A percentile compares a stretch with the other conserved stretches of the same genome.
Evolutionary conservation across 2,888 invertebrate species (phyloP).

Genomic region (Cosmia pyralina): DNA sequence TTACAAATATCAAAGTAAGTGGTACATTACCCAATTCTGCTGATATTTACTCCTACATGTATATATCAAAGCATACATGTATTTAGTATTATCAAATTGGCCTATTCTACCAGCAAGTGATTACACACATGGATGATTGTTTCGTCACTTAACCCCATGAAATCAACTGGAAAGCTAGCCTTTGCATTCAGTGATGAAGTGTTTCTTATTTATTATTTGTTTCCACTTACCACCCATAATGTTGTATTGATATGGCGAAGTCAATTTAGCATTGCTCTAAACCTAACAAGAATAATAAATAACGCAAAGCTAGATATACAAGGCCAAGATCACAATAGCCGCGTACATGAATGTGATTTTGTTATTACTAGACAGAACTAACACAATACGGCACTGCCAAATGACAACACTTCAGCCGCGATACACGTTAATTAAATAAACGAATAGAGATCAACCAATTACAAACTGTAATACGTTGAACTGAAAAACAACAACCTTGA

Average conservation of each 20-base stretch:
- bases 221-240: conserved; percentile 84
- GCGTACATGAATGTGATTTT: conserved; percentile 61
- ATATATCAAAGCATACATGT: conserved; percentile 11
- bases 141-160: conserved; percentile 47
- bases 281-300: conserved; percentile 69
- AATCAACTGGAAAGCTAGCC: conserved; percentile 51
- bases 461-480: conserved; percentile 74
- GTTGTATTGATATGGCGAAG: conserved; percentile 73
- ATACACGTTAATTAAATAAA: conserved; percentile 83
- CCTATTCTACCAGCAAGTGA: conserved; percentile 28
- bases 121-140: conserved; percentile 35
- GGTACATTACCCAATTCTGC: conserved; percentile 8
- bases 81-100: conserved; percentile 11
- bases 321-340: conserved; percentile 81
- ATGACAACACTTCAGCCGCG: conserved; percentile 72
- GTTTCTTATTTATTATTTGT: conserved; percentile 49
- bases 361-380: conserved; percentile 61
- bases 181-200: conserved; percentile 63
- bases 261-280: conserved; percentile 77
- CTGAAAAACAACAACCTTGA: conserved; percentile 86
- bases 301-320: conserved; percentile 77
- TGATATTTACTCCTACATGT: conserved; percentile 4
- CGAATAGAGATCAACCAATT: conserved; percentile 80
- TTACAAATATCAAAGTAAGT: conserved; percentile 35
- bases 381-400: conserved; percentile 71